A percentile compares a stretch with the other conserved stretches of the same genome.
Conservation (phyloP, 2,888 invertebrate species). For the Xanthia togata region DNA sequence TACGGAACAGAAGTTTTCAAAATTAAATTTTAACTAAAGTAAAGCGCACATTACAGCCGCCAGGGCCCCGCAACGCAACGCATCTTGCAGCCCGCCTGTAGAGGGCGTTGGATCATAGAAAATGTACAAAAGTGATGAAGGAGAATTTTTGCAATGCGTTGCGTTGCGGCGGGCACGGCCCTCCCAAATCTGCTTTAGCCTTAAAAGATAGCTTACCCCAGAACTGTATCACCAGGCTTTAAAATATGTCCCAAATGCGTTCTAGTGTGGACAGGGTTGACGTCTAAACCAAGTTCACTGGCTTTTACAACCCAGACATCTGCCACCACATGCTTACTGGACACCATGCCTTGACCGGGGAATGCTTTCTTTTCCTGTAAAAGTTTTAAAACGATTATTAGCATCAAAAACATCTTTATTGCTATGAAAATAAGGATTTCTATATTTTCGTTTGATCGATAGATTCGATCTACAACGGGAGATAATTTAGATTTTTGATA, state of each 20-base stretch:
- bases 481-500: not conserved
- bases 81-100: not conserved
- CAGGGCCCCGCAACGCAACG: not conserved
- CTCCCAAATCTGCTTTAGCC: not conserved
- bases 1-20: not conserved
- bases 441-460: not conserved
- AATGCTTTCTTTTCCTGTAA: slow-evolving; percentile 93
- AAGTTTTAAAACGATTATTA: slow-evolving; percentile 7
- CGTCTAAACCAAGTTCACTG: slow-evolving; percentile 95
- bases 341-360: slow-evolving; percentile 97
- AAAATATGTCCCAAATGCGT: slow-evolving; percentile 98
- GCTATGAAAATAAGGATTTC: not conserved
- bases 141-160: not conserved
- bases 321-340: slow-evolving; percentile 96
- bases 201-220: slow-evolving; percentile 92
- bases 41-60: not conserved
- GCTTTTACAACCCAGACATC: slow-evolving; percentile 98
- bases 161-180: not conserved
- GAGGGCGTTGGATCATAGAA: not conserved
- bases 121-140: not conserved
- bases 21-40: not conserved
- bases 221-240: slow-evolving; percentile 97
- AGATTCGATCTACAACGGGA: not conserved
- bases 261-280: slow-evolving; percentile 95
- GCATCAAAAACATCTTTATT: slow-evolving; percentile 3